phyloP scores from a whole-genome alignment of 2,113 vertebrate species.

The Lagopus muta region DNA sequence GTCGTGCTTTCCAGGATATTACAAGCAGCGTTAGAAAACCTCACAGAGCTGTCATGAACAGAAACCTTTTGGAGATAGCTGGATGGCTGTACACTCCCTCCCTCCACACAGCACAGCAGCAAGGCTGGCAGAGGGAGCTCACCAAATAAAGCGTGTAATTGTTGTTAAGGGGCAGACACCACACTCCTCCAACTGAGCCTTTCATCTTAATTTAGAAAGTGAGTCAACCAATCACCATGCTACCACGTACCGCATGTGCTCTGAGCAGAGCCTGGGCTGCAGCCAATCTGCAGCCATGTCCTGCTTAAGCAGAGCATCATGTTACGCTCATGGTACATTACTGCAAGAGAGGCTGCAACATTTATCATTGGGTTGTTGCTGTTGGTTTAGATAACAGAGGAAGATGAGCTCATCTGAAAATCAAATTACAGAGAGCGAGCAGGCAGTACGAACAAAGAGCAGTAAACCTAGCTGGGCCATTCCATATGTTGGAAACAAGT shows the following conservation, averaged over 20 bases:
- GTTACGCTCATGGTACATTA: neutral
- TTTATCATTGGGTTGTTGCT: conserved; percentile 45
- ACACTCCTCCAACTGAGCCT: neutral
- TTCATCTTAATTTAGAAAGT: conserved; percentile 57
- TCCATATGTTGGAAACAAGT: conserved; percentile 12
- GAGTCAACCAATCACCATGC: neutral
- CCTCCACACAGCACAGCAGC: fast-evolving
- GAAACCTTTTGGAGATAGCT: neutral
- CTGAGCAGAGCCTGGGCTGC: neutral
- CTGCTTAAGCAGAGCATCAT: neutral
- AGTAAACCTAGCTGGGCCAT: conserved; percentile 23
- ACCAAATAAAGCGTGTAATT: neutral
- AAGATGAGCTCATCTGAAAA: conserved; percentile 72
- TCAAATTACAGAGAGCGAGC: conserved; percentile 53
- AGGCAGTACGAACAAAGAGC: conserved; percentile 14
- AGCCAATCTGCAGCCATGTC: neutral
- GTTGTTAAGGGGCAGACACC: neutral
- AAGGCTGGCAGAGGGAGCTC: neutral
- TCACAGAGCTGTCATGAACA: neutral
- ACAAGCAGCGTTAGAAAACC: neutral
- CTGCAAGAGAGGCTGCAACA: conserved; percentile 17
- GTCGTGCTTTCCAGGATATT: neutral
- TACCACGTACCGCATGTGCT: neutral
- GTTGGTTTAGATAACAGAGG: conserved; percentile 43
- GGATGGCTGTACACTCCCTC: neutral